These are phyloP conservation scores for Cinclus mexicanus DNA, from an alignment of 2,113 vertebrate genomes.

Conservation along the genomic window DNA sequence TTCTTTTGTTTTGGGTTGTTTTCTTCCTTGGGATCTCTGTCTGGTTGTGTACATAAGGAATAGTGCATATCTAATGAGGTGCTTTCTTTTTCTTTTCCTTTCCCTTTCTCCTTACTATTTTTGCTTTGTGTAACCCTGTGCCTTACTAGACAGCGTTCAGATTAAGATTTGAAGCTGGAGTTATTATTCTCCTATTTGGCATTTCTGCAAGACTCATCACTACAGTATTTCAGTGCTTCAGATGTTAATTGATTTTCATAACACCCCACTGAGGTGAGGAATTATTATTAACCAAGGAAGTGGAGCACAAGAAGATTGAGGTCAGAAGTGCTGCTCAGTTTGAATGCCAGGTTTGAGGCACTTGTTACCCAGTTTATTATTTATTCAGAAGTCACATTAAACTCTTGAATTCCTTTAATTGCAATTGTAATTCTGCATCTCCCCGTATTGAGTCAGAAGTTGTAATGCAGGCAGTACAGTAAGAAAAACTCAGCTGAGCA, in stretches of 20 bases:
- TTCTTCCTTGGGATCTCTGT: neutral
- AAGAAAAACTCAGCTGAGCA: neutral
- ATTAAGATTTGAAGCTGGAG: neutral
- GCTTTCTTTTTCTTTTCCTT: neutral
- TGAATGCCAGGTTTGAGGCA: neutral
- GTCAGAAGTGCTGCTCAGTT: slow-evolving; percentile 10
- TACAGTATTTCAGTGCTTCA: neutral
- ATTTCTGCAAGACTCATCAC: neutral
- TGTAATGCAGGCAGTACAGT: neutral
- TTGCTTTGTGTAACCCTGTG: neutral
- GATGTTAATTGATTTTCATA: slow-evolving; percentile 47
- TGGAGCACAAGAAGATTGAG: slow-evolving; percentile 11
- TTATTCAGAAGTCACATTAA: neutral
- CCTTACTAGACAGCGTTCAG: neutral
- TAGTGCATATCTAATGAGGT: neutral
- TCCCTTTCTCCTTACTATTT: neutral
- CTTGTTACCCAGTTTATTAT: neutral
- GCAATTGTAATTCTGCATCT: neutral
- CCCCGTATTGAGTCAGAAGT: neutral
- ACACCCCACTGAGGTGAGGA: neutral
- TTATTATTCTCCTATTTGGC: neutral
- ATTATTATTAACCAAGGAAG: slow-evolving; percentile 41
- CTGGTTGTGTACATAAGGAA: neutral
- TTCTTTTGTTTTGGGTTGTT: neutral
- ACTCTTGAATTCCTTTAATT: neutral